Base-by-base conservation (phyloP, 2,888 invertebrate species). In the Mesochorus sp. region DNA sequence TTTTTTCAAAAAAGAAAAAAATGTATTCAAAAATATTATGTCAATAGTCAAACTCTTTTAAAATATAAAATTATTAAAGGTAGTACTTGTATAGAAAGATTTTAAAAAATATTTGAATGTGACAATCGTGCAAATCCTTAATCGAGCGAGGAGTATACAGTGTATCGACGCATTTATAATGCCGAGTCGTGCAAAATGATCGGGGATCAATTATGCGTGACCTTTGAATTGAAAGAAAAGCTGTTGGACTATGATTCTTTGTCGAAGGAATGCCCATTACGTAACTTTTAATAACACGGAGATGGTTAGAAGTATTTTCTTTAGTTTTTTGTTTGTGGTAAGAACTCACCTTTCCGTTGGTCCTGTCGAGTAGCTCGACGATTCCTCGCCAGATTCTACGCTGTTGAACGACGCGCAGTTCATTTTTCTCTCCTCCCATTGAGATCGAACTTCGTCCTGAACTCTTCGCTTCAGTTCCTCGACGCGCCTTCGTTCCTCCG, bases 401-500 rank as follows among this genome's bases (percentile, higher is more conserved):
- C 94, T 94, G 86, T 93, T 93, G 80, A 94, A 92, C 73, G 94
- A 94, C 77, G 93, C 92, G 86, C 94, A 94, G 90, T 94, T 93
- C 85, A 93, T 92, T 85, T 93, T 93, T 80, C 93, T 91, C 74
- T 93, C 93, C 80, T 97, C 96, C 96, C 97, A 98, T 83, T 97
- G 95, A 17, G 95, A 96, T 81, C 96, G 95, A 1, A 97, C 97
- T 91, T 98, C 97, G 88, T 97, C 95, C 86, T 97, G 97, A 0
- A 96, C 97, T 53, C 96, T 93, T 82, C 96, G 94, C 87, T 97
- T 97, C 68, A 98, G 91, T 86, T 97, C 97, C 76, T 95, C 94
- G 83, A 98, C 96, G 85, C 97, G 94, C 83, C 97, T 95, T 39
- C 97, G 93, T 91, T 98, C 97, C 88, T 97, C 96, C 88, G 97